phyloP scores from a whole-genome alignment of 2,888 invertebrate genomes.

The Pseudococcus viburni region DNA sequence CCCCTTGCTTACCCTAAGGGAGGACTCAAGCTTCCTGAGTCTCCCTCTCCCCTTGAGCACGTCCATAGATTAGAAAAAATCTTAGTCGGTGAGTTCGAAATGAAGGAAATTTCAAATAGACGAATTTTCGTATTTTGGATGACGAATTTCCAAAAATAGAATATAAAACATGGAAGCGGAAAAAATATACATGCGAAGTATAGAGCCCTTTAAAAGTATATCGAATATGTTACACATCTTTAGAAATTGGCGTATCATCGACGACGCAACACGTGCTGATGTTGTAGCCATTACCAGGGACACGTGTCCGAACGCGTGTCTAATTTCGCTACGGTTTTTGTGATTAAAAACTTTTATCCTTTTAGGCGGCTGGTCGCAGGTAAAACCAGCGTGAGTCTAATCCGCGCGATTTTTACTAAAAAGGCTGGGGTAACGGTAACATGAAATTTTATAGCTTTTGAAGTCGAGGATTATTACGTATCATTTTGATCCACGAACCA shows the following conservation, averaged over 20 bases:
- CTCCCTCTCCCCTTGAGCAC: too few relatives aligned
- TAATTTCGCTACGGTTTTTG: slow-evolving; percentile 53
- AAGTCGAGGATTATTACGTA: slow-evolving; percentile 8
- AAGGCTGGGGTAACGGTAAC: not conserved
- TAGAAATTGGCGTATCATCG: slow-evolving; percentile 32
- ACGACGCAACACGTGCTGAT: slow-evolving; percentile 41
- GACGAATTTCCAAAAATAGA: not conserved
- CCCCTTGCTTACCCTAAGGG: too few relatives aligned
- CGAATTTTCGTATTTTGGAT: not conserved
- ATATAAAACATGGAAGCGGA: not conserved
- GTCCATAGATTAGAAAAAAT: not conserved
- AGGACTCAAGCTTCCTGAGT: too few relatives aligned
- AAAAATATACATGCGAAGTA: not conserved
- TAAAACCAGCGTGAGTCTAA: slow-evolving; percentile 33
- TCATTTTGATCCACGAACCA: not conserved
- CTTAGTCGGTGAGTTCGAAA: not conserved
- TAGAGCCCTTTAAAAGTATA: not conserved
- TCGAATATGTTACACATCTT: slow-evolving; percentile 45
- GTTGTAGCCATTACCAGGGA: slow-evolving; percentile 54
- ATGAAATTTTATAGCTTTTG: slow-evolving; percentile 34
- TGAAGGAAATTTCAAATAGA: not conserved
- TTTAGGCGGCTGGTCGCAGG: slow-evolving; percentile 1
- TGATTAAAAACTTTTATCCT: slow-evolving; percentile 43
- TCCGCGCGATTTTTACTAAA: slow-evolving; percentile 2
- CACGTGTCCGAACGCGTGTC: slow-evolving; percentile 58